These are phyloP conservation scores for Nomada fucata DNA, from an alignment of 2,888 invertebrate genomes.

Conservation along the genomic window DNA sequence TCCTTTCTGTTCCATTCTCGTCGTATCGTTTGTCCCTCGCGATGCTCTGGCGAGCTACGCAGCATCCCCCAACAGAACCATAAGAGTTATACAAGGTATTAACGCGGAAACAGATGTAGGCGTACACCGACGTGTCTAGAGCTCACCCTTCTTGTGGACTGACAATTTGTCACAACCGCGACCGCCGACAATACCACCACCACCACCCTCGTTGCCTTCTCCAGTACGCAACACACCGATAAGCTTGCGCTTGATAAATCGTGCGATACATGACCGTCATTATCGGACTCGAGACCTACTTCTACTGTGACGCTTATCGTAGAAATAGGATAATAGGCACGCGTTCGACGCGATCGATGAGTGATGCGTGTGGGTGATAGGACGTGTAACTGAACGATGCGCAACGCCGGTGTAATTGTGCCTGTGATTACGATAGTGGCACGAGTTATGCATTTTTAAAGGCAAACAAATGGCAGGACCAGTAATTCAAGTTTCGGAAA, in stretches of 20 bases:
- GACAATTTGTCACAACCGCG: constrained; percentile 79
- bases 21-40: constrained; percentile 41
- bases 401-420: too few relatives aligned
- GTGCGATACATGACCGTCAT: constrained; percentile 79
- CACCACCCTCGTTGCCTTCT: constrained; percentile 49
- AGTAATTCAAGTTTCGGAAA: too few relatives aligned
- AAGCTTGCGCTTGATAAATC: constrained; percentile 80
- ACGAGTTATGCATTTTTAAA: too few relatives aligned
- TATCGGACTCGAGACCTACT: constrained; percentile 63
- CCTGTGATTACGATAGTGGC: too few relatives aligned
- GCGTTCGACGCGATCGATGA: constrained; percentile 28
- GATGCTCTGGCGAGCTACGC: constrained; percentile 40
- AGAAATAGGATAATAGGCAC: constrained; percentile 50
- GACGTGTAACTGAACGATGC: neutral
- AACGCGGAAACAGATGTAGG: constrained; percentile 79
- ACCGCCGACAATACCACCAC: constrained; percentile 51
- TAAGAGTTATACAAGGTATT: constrained; percentile 79
- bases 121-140: constrained; percentile 68
- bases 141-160: constrained; percentile 73
- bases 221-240: constrained; percentile 69
- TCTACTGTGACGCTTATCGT: constrained; percentile 42
- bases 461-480: too few relatives aligned
- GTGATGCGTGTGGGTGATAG: neutral
- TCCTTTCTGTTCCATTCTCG: neutral
- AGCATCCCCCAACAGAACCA: constrained; percentile 57